phyloP scores from a whole-genome alignment of 2,113 vertebrate species.

The Oriolus oriolus region DNA sequence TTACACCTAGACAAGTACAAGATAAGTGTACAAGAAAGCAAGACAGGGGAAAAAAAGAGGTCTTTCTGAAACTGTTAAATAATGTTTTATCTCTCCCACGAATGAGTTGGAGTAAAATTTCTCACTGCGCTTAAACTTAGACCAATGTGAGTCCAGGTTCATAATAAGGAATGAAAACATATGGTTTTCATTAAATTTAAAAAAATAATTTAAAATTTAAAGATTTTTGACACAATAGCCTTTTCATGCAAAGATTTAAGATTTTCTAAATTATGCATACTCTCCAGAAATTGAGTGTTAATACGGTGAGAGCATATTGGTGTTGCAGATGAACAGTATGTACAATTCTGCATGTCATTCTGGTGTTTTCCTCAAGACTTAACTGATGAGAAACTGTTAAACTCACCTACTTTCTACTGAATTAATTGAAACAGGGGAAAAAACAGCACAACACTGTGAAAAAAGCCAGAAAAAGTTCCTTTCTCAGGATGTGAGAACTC shows the following conservation, averaged over 20 bases:
- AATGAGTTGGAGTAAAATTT: background rate
- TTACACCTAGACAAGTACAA: background rate
- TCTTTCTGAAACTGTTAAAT: background rate
- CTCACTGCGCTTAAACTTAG: background rate
- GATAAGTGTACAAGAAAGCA: background rate
- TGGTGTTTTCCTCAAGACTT: background rate
- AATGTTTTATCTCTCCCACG: background rate
- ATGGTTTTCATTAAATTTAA: too few relatives aligned
- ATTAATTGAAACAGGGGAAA: background rate
- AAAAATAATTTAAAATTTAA: background rate
- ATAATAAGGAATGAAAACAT: background rate
- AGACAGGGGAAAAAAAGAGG: accelerated
- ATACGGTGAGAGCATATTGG: background rate
- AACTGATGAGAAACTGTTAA: background rate
- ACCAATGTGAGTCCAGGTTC: background rate
- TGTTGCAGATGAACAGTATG: background rate
- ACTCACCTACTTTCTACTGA: background rate
- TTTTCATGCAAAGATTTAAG: background rate
- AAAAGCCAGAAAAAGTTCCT: background rate
- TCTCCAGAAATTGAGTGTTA: background rate
- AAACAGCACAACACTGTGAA: background rate
- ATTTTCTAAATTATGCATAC: background rate
- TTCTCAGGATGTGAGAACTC: background rate
- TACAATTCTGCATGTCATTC: background rate
- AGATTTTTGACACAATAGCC: background rate